Evolutionary conservation across 1,140 invertebrate genomes (phyloP).

Genomic region (Scylla paramamosain): DNA sequence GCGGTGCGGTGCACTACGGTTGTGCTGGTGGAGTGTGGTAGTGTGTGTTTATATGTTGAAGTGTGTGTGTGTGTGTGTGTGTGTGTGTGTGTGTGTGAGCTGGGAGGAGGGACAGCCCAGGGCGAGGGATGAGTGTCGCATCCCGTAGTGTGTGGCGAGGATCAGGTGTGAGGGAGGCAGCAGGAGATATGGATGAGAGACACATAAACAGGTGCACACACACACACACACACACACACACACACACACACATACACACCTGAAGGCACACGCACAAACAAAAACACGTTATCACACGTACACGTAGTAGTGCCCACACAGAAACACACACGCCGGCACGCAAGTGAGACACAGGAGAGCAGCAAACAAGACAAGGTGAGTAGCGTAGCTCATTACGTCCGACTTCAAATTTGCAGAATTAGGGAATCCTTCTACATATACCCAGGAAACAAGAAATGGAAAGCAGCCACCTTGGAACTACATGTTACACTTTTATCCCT

Average conservation of each 20-base stretch:
- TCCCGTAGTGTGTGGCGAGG: not conserved
- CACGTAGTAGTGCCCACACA: not conserved
- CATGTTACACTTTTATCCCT: constrained; percentile 49
- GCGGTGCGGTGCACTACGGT: too few species aligned
- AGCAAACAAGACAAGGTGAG: constrained; percentile 28
- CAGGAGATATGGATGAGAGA: not conserved
- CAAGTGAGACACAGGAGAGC: not conserved
- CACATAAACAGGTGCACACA: not conserved
- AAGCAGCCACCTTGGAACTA: constrained; percentile 74
- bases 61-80: constrained; percentile 4
- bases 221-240: not conserved
- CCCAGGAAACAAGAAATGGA: constrained; percentile 75
- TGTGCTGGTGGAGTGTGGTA: too few species aligned
- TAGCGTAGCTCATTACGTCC: not conserved
- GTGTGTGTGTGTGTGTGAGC: not conserved
- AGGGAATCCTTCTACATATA: constrained; percentile 44
- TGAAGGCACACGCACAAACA: not conserved
- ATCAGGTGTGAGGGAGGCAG: not conserved
- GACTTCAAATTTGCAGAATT: constrained; percentile 43
- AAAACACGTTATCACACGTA: not conserved
- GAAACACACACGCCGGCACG: not conserved
- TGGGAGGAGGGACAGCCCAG: not conserved
- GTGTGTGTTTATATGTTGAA: constrained; percentile 29
- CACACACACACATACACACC: not conserved
- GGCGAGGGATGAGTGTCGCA: not conserved